Evolutionary conservation across 2,113 vertebrate species (phyloP), one percentile per base, ranked within the genome.

Genomic region (Amphiprion percula): DNA sequence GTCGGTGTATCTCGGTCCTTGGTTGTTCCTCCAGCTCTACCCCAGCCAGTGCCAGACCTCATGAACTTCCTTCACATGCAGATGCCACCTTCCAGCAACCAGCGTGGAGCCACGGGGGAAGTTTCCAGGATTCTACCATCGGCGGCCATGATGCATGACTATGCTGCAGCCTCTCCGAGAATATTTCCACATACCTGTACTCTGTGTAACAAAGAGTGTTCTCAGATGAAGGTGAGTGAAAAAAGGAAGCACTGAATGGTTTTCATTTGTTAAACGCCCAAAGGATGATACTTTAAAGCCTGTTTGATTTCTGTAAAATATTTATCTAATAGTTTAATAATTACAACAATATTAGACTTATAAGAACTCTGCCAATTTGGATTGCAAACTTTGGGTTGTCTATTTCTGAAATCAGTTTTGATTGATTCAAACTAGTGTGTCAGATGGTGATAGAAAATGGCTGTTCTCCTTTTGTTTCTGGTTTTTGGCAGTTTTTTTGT

Each of bases 101-200:
- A 14, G 21, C 2, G 1, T 33, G 46, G 1, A 19, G 7, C 12
- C 24, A 53, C 21, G 23, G 5, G 1, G 17, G 0, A 78, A 92
- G 12, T 15, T 12, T 23, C 3, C 76, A 96, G 96, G 89, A 91
- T 93, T 52, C 85, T 96, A 59, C 97, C 97, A n/a, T 95, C 96
- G 2, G 91, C 93, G 0, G 95, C 95, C 55, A 97, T 97, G 98
- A 97, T 98, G 96, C 96, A 96, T 24, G 98, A 99, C 95, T 99
- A 98, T 92, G 96, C 96, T n/a, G 96, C 97, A 4, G 94, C 95
- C 0, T 95, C 96, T 30, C 97, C 97, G 11, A 96, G 94, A 94
- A 94, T 95, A 94, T 97, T 98, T 93, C 97, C 97, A 66, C 97
- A 99, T 95, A 95, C 97, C 90, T 99, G 97, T 96, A 96, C 95